These are phyloP conservation scores for Lumbricus terrestris DNA, from an alignment of 2,888 invertebrate species.

Conservation along the genomic window DNA sequence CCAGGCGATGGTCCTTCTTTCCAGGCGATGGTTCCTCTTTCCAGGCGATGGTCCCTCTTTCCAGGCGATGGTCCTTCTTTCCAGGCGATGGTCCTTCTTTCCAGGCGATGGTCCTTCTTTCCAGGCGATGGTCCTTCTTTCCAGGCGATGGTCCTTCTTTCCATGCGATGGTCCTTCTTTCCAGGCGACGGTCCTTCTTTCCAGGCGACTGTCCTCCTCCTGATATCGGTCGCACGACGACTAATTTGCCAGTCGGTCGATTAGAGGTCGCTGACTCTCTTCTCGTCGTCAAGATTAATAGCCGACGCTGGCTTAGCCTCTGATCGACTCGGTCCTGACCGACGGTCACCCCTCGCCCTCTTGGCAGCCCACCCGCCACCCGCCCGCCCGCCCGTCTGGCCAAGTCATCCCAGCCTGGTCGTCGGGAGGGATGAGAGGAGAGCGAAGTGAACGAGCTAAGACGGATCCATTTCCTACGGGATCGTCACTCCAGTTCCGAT, in stretches of 20 bases:
- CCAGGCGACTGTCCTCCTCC: too few relatives aligned
- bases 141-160: too few relatives aligned
- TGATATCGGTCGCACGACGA: not conserved
- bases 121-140: too few relatives aligned
- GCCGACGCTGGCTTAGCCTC: not conserved
- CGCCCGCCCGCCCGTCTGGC: not conserved
- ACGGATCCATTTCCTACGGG: not conserved
- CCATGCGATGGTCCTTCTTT: too few relatives aligned
- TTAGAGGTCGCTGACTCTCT: not conserved
- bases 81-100: too few relatives aligned
- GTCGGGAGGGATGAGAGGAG: not conserved
- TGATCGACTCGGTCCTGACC: not conserved
- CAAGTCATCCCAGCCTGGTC: not conserved
- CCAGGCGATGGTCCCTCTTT: too few relatives aligned
- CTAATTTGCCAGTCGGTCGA: not conserved
- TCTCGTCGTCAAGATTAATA: not conserved
- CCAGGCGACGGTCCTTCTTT: too few relatives aligned
- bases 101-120: too few relatives aligned
- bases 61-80: too few relatives aligned
- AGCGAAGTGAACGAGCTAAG: not conserved
- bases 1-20: too few relatives aligned
- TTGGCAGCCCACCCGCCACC: too few relatives aligned
- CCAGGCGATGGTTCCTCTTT: too few relatives aligned
- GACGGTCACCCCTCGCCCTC: not conserved
- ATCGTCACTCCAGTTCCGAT: not conserved